Evolutionary conservation across 2,797 vertebrate genomes (phyloP).

Genomic region (Pangasius larnaudii): DNA sequence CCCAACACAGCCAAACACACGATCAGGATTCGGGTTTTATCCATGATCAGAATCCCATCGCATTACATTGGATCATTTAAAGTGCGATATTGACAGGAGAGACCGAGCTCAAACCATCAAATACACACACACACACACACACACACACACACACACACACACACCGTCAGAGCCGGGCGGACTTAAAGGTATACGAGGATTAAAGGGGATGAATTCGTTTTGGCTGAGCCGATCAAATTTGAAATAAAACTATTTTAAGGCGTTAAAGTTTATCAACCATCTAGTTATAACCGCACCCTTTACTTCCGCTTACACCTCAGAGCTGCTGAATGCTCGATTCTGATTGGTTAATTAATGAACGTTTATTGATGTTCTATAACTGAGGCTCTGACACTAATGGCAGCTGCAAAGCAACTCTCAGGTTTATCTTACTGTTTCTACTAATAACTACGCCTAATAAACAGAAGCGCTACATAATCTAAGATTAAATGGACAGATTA

Average conservation of each 20-base stretch:
- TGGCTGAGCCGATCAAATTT: not conserved
- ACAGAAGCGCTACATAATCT: not conserved
- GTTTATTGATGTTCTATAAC: not conserved
- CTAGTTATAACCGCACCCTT: no score
- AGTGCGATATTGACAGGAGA: slow-evolving; percentile 39
- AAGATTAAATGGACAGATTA: not conserved
- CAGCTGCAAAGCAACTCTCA: not conserved
- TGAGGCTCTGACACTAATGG: not conserved
- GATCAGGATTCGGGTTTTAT: slow-evolving; percentile 62
- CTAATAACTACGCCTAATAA: not conserved
- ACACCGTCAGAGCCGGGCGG: slow-evolving; percentile 12
- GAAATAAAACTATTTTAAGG: no score
- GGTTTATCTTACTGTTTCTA: not conserved
- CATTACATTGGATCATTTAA: slow-evolving; percentile 58
- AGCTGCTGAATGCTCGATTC: not conserved
- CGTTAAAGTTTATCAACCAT: no score
- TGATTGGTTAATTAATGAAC: not conserved
- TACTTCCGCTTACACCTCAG: not conserved
- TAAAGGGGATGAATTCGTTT: slow-evolving; percentile 25
- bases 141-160: not conserved
- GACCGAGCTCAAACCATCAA: slow-evolving; percentile 24
- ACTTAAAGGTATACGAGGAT: slow-evolving; percentile 11
- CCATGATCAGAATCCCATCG: slow-evolving; percentile 73
- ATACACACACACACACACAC: slow-evolving; percentile 26
- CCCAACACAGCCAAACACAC: slow-evolving; percentile 59